Evolutionary conservation across 2,113 vertebrate genomes (phyloP), one percentile per base, ranked within the genome.

Genomic region (Labeo rohita): DNA sequence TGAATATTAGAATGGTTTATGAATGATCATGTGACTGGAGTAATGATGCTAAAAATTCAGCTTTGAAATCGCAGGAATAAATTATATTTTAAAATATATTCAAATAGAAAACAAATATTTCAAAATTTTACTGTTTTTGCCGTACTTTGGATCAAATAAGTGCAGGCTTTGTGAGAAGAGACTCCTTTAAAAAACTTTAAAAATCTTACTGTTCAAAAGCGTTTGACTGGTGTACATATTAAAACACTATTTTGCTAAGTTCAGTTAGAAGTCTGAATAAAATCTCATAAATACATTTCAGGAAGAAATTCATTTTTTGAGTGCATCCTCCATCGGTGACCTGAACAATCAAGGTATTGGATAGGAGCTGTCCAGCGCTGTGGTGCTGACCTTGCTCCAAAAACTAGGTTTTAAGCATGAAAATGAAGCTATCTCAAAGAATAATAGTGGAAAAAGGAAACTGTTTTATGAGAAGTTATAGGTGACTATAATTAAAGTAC

Each of bases 371-470:
- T 91, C 87, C 88, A 63, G 50, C 39, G 36, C 7, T n/a, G 28
- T 75, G 84, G 90, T 91, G 86, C 87, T 91, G 90, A 89, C 65
- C 74, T n/a, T 36, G 80, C 8, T 54, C 13, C 36, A 73, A 85
- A 83, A 82, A 66, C 8, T 3, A 0, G 1, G 11, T 54, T 65
- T 81, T 84, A 78, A 0, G 11, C 34, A n/a, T 77, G 18, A 77
- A 81, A 82, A 23, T 4, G 0, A 61, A 28, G 52, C 23, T 1
- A 34, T 52, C 2, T 28, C 13, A 2, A 1, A 18, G 8, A 43
- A 72, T 11, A 10, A 72, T 11, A 13, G 3, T 10, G 49, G 12
- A 23, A 12, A 1, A 36, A 54, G 3, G 7, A 0, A 28, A 15
- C 13, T 4, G 21, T 8, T 77, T 52, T 36, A 16, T 21, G 43